Evolutionary conservation across 2,797 vertebrate species (phyloP).

Genomic region (Cyclura pinguis): DNA sequence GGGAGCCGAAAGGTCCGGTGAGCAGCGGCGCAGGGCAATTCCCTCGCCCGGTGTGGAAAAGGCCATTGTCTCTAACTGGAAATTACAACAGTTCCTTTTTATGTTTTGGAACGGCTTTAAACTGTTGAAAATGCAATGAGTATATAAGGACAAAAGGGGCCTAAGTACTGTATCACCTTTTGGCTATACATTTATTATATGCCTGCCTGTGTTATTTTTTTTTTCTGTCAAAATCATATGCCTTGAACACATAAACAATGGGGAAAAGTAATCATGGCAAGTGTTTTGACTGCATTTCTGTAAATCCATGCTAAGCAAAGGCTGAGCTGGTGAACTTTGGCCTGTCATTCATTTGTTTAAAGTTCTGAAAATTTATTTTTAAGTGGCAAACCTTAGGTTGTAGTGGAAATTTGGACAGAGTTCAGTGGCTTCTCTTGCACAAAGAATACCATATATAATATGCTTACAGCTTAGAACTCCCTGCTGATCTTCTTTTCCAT

Average conservation of each 20-base stretch:
- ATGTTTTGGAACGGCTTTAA: not conserved
- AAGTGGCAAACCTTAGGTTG: not conserved
- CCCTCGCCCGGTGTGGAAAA: too few relatives aligned
- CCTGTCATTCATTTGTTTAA: not conserved
- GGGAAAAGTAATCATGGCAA: not conserved
- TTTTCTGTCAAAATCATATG: not conserved
- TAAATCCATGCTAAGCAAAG: not conserved
- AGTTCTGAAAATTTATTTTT: not conserved
- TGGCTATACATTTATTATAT: not conserved
- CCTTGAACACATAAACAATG: slow-evolving; percentile 22
- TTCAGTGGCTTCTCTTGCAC: not conserved
- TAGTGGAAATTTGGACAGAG: not conserved
- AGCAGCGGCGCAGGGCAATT: too few relatives aligned
- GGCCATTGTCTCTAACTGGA: not conserved
- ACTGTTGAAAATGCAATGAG: not conserved
- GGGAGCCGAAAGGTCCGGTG: too few relatives aligned
- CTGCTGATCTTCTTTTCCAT: not conserved
- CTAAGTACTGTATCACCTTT: not conserved
- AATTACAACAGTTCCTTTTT: not conserved
- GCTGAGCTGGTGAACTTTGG: not conserved
- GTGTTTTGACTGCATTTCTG: not conserved
- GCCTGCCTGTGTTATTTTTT: not conserved
- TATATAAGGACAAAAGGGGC: not conserved
- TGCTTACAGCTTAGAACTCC: not conserved
- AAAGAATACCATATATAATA: not conserved